Evolutionary conservation across 2,113 vertebrate genomes (phyloP), one percentile per base, ranked within the genome.

Genomic region (Dasyornis broadbenti): DNA sequence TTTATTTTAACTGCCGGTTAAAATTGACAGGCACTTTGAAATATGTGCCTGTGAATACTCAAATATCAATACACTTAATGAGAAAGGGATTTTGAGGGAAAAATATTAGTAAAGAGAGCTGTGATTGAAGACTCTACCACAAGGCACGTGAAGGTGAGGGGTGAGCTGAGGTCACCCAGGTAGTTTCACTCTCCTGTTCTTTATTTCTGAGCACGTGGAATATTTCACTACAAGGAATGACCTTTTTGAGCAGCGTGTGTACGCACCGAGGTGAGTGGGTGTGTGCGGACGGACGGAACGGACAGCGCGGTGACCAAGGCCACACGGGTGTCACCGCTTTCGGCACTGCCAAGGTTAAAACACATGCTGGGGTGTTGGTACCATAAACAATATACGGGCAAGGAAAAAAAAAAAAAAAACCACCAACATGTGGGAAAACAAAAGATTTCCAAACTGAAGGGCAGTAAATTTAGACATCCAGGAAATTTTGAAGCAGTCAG

Each of bases 241-340:
- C 28, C 11, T 45, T 53, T 64, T 28, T 73, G 19, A 33, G 19
- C 28, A 63, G 33, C 3, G 14, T 40, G 6, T 11, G 21, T 19
- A 14, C 6, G 14, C 23, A 49, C 2, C 35, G 24, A 37, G 0
- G 0, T 22, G 26, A 45, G 16, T 2, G 16, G 8, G 3, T 8
- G 21, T 18, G 22, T 27, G 21, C 30, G 31, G 66, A 57, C 3
- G 45, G 40, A 24, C 40, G 70, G n/a, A 78, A 57, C 2, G 33
- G 47, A 57, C 16, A 75, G 24, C 27, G 37, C 2, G 5, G 33
- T 22, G 52, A 47, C 13, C 82, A 61, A 63, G 22, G 37, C n/a
- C 56, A 72, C 24, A 47, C 0, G 0, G 21, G 11, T 71, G 45
- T 35, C 44, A 39, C 17, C 17, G 9, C 66, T 89, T 94, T 60